Evolutionary conservation across 2,113 vertebrate genomes (phyloP), one percentile per base, ranked within the genome.

Genomic region (Hoplias malabaricus): DNA sequence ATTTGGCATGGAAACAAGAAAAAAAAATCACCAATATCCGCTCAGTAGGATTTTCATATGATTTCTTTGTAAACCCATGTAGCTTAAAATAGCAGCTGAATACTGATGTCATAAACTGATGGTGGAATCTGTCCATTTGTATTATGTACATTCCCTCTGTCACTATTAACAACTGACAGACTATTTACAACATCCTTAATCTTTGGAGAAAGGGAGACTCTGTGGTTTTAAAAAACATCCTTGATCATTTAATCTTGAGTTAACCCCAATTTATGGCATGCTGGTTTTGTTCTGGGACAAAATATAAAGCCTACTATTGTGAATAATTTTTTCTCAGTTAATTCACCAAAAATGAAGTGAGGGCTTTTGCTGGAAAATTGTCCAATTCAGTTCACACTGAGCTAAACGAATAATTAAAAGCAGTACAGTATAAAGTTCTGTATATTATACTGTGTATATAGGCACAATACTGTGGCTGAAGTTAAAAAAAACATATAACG

Each of bases 11-110:
- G 40, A 77, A 42, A 43, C 75, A 61, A 69, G 69, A 59, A 59
- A 59, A 56, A 56, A 14, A 16, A 5, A 12, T 43, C n/a, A 68
- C 33, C 25, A 76, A 76, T 68, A 76, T 68, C 62, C 63, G 74
- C 74, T 77, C 75, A 77, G 66, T 36, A 31, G 65, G 75, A 69
- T 77, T 77, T 77, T 77, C 38, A 77, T 61, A 43, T 27, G n/a
- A 69, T 19, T 77, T 77, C 29, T 77, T 77, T 69, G 75, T 77
- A 77, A 77, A 36, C 40, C 66, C 66, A 46, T 25, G 66, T 43
- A 69, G n/a, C 25, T 75, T 61, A 33, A 48, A 68, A 23, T 14
- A 72, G 53, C 31, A 69, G 34, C 69, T 1, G 10, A 70, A 76
- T 76, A 33, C 43, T 43, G 42, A 57, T 43, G 25, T 56, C 34